Conservation (phyloP, 2,888 invertebrate genomes). For the Pegoplata infirma region DNA sequence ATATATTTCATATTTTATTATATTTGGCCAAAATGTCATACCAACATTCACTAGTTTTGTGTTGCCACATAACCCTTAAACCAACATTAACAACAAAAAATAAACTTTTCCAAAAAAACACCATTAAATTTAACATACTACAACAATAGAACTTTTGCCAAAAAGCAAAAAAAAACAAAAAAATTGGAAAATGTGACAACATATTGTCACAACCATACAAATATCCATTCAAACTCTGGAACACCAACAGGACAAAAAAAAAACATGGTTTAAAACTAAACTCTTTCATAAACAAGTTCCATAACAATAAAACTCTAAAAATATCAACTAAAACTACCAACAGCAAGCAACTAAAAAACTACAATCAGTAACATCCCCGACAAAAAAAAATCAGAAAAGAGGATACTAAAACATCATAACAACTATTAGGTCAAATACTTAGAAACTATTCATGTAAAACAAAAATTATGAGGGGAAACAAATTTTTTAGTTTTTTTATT, state of each 20-base stretch:
- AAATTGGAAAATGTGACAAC: conserved; percentile 6
- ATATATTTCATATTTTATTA: neutral
- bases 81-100: neutral
- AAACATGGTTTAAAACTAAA: neutral
- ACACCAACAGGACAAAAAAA: too few relatives aligned
- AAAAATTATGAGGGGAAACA: neutral
- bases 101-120: neutral
- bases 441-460: conserved; percentile 30
- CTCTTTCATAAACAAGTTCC: neutral
- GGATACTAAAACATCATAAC: conserved; percentile 6
- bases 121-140: neutral
- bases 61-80: conserved; percentile 1
- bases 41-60: neutral
- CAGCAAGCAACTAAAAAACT: neutral
- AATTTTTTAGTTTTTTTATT: too few relatives aligned
- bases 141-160: neutral
- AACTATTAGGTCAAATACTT: conserved; percentile 37
- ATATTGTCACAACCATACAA: conserved; percentile 23
- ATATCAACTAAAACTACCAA: too few relatives aligned
- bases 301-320: too few relatives aligned
- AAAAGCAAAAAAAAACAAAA: neutral
- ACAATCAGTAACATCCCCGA: neutral
- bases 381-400: too few relatives aligned
- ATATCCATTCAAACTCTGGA: neutral
- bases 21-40: neutral